Evolutionary conservation across 2,113 vertebrate species (phyloP), one percentile per base, ranked within the genome.

Genomic region (Aldabrachelys gigantea): DNA sequence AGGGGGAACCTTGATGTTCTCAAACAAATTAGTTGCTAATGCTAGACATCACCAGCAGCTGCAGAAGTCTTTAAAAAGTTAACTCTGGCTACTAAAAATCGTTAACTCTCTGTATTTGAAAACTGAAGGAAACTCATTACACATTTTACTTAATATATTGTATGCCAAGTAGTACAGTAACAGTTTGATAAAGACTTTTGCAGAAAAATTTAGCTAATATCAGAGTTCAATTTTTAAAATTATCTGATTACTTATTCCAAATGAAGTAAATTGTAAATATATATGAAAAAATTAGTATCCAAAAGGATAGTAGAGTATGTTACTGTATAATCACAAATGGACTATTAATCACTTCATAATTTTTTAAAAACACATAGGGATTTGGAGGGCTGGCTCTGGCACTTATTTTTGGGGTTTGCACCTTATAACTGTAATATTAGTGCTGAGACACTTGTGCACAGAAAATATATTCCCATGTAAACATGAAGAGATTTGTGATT

Each of bases 401-500:
- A 84, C 92, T 5, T 78, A 27, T 76, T 85, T 91, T 49, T 1
- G 19, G 62, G 35, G 3, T 89, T 93, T 93, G 1, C 0, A 0
- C 76, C 56, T 90, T 96, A 85, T 91, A 90, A 86, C 31, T n/a
- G 56, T 56, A 13, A 80, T 84, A 88, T 25, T 72, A 95, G 82
- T 78, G 62, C 11, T 94, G 52, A 50, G 86, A 94, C 89, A 57
- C 75, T 89, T 91, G 72, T 78, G 76, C 78, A 90, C 49, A 88
- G 17, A 13, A 44, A 29, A 72, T 88, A 62, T 89, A 76, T 13
- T 76, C 76, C 59, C 90, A 87, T 24, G 38, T 25, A 44, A 76
- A 53, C 10, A 90, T 2, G 7, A 90, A 92, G 3, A 78, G 27
- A 90, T 13, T 1, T 79, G 21, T 94, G 83, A 92, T 89, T 93